Conservation (phyloP, 1,140 invertebrate species). For the Parapsyche elsis region DNA sequence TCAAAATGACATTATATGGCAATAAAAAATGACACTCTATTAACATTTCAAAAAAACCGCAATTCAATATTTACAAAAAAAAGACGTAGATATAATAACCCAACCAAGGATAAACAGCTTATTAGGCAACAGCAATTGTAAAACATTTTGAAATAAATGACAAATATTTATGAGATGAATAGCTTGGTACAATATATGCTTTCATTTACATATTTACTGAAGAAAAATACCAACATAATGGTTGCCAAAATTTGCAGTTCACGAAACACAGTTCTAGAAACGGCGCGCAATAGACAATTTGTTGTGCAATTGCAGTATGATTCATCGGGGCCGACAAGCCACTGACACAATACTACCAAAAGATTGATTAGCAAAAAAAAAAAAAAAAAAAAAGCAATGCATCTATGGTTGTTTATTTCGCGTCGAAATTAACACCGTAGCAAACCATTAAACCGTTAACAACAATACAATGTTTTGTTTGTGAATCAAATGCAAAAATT, state of each 20-base stretch:
- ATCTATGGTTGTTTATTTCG: neutral
- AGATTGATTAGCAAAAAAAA: conserved; percentile 13
- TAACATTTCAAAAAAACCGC: conserved; percentile 10
- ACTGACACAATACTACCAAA: conserved; percentile 18
- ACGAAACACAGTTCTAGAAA: neutral
- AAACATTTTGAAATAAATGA: too few relatives aligned
- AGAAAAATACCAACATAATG: too few relatives aligned
- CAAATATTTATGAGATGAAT: too few relatives aligned
- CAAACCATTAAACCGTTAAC: neutral
- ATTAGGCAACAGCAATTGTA: too few relatives aligned
- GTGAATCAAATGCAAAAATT: neutral
- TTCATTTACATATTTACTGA: too few relatives aligned
- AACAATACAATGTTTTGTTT: conserved; percentile 6
- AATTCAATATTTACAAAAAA: neutral
- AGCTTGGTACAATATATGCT: too few relatives aligned
- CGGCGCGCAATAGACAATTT: neutral
- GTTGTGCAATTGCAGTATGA: conserved; percentile 30
- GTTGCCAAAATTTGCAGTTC: too few relatives aligned
- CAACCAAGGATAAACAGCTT: too few relatives aligned
- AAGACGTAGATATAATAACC: too few relatives aligned
- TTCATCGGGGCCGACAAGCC: conserved; percentile 17
- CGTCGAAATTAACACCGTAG: neutral
- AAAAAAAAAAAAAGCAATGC: neutral
- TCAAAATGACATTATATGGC: neutral
- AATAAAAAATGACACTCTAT: conserved; percentile 15